Base-by-base conservation (phyloP, 2,888 invertebrate genomes). In the Thelaira solivaga region DNA sequence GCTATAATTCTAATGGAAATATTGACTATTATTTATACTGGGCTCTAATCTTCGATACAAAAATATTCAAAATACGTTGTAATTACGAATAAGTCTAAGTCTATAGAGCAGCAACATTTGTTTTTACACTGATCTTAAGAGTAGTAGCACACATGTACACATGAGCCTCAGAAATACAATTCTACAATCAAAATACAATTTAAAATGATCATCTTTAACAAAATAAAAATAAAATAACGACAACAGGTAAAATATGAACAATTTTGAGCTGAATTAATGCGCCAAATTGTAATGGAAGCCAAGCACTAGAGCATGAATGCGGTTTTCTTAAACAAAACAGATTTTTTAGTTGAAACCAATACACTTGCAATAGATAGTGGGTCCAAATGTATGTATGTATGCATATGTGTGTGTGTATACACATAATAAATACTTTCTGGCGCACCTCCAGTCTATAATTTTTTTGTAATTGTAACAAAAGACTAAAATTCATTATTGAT, bases 221-320 rank as follows among this genome's bases (percentile, higher is more conserved):
- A 57, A 39, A 39, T 39, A 6, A 31, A 41, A 55, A 29, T 22
- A 43, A 61, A 34, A 26, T 16, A 6, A 13, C 4, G 41, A n/a
- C 29, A 55, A 67, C 55, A 72, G 61, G 62, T 76, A 67, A 47
- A 67, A 36, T 36, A 29, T 4, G 7, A 47, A 61, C 31, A 51
- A 57, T 31, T 51, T 39, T 41, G 41, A 22, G n/a, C 29, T 18
- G 51, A 26, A 53, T 55, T 43, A 36, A 64, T 36, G 45, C 62
- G 36, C 49, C 16, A 18, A 65, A 45, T 24, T 45, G 22, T 29
- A 18, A 7, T 34, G 24, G 26, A n/a, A 53, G 22, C 13, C 59
- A 59, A 57, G 45, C 64, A 78, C 13, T 69, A 53, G 53, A 78
- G 64, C 73, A 69, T 73, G 31, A 73, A 73, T 69, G 51, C 49